phyloP scores from a whole-genome alignment of 2,888 invertebrate genomes.

The Idaea aversata region DNA sequence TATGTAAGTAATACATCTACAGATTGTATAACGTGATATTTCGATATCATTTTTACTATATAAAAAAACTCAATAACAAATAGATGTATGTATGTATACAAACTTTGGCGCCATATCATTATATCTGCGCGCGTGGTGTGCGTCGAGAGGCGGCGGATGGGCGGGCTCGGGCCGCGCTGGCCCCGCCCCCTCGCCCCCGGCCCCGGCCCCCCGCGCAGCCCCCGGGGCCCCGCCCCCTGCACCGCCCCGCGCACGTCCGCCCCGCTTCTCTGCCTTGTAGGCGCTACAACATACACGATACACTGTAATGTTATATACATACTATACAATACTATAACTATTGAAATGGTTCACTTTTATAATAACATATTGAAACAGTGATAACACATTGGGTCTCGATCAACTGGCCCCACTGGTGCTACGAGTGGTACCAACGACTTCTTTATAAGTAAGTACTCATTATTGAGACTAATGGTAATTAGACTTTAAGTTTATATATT shows the following conservation, averaged over 20 bases:
- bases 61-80: constrained; percentile 18
- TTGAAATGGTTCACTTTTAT: too few species aligned
- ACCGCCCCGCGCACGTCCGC: constrained; percentile 34
- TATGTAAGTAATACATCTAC: too few species aligned
- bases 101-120: constrained; percentile 94
- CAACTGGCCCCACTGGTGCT: too few species aligned
- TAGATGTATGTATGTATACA: constrained; percentile 58
- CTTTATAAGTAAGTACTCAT: too few species aligned
- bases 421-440: too few species aligned
- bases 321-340: background rate
- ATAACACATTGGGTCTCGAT: background rate
- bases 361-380: constrained; percentile 9
- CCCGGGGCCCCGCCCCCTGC: constrained; percentile 46
- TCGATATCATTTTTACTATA: constrained; percentile 20
- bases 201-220: constrained; percentile 34
- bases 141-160: constrained; percentile 74
- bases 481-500: too few species aligned
- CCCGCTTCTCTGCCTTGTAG: constrained; percentile 72
- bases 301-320: too few species aligned
- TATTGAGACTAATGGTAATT: too few species aligned
- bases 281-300: constrained; percentile 48
- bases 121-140: constrained; percentile 85
- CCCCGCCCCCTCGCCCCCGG: constrained; percentile 68
- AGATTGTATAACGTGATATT: too few species aligned
- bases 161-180: constrained; percentile 62